Percentiles rank a stretch among this genome's conserved stretches.
Conservation (phyloP, 2,113 vertebrate species). For the Triplophysa rosa region DNA sequence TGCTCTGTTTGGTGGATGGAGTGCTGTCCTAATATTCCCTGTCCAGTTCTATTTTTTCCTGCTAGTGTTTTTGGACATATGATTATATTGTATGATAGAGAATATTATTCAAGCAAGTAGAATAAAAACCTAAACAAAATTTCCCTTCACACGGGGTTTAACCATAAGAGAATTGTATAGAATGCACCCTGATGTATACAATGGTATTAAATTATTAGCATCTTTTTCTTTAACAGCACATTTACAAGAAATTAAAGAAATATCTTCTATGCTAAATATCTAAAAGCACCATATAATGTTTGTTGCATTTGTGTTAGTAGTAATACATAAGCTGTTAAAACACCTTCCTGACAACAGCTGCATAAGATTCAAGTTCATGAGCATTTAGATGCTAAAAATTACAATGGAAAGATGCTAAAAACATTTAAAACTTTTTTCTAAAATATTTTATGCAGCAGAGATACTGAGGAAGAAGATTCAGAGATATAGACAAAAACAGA, state of each 20-base stretch:
- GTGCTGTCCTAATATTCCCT: conserved; percentile 39
- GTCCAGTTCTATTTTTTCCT: no score
- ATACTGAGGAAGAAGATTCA: conserved; percentile 11
- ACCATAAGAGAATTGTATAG: neutral
- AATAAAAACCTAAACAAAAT: no score
- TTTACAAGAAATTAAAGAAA: no score
- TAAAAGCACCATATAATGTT: neutral
- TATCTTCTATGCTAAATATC: neutral
- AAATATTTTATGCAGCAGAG: neutral
- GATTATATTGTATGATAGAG: no score
- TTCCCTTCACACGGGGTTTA: neutral
- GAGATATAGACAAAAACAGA: neutral
- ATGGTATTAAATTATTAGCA: neutral
- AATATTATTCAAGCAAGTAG: no score
- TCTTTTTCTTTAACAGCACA: no score
- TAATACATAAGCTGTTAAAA: no score
- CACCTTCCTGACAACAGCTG: neutral
- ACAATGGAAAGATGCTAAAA: neutral
- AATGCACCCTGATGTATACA: neutral
- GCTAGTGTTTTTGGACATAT: no score
- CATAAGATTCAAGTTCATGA: conserved; percentile 6
- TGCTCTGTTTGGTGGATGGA: conserved; percentile 51
- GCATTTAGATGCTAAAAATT: neutral
- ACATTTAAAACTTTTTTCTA: no score
- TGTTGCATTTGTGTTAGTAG: neutral